A percentile compares a stretch with the other conserved stretches of the same genome.
phyloP scores from a whole-genome alignment of 2,113 vertebrate genomes.

The Alligator sinensis region DNA sequence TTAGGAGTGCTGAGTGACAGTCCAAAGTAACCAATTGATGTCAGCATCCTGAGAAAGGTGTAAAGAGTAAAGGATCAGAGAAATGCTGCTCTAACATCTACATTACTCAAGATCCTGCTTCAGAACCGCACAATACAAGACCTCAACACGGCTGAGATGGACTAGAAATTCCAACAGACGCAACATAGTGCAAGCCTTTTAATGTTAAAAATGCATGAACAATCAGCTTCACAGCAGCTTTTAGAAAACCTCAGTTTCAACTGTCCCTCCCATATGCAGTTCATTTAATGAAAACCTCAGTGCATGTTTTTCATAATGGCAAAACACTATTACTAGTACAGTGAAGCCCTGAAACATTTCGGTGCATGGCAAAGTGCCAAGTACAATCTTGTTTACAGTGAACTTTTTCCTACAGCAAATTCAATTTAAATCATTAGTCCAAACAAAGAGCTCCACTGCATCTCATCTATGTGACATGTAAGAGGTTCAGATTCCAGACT shows the following conservation, averaged over 20 bases:
- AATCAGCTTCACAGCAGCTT: conserved; percentile 19
- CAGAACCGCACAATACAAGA: neutral
- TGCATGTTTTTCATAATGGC: conserved; percentile 13
- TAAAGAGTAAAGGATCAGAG: conserved; percentile 23
- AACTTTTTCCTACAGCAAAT: neutral
- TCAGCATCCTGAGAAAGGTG: conserved; percentile 83
- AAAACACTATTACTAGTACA: neutral
- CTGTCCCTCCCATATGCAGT: neutral
- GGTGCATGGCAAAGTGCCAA: neutral
- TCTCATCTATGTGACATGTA: conserved; percentile 34
- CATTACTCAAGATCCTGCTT: conserved; percentile 30
- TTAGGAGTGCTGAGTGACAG: conserved; percentile 91
- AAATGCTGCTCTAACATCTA: neutral
- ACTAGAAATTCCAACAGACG: conserved; percentile 21
- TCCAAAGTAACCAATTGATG: conserved; percentile 87
- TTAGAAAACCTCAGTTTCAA: conserved; percentile 35
- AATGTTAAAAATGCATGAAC: conserved; percentile 24
- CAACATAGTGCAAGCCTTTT: conserved; percentile 5
- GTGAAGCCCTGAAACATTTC: neutral
- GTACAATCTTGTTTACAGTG: neutral
- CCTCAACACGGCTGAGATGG: neutral
- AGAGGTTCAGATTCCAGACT: conserved; percentile 11
- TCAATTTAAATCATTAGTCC: neutral
- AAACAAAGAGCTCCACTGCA: neutral
- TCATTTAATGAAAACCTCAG: conserved; percentile 2